Percentiles rank a stretch among this genome's conserved stretches.
Evolutionary conservation across 2,113 vertebrate genomes (phyloP).

Genomic region (Machaerirhynchus nigripectus): DNA sequence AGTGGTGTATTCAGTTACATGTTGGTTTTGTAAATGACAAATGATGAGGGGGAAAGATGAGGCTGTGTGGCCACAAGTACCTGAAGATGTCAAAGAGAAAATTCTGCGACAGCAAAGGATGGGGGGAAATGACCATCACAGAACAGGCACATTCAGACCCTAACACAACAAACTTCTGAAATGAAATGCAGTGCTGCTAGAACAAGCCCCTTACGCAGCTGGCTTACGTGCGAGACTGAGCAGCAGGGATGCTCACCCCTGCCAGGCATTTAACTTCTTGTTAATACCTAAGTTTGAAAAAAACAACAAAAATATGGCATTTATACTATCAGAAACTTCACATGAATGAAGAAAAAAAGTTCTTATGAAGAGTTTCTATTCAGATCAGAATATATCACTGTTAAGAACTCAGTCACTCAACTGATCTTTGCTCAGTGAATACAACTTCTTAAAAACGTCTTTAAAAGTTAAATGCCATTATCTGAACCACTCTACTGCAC

Average conservation of each 20-base stretch:
- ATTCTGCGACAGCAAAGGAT: background rate
- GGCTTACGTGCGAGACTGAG: background rate
- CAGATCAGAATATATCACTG: fast-evolving
- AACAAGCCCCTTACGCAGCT: fast-evolving
- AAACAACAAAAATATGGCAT: fast-evolving
- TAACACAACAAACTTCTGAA: fast-evolving
- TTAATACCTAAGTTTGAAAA: background rate
- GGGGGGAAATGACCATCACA: fast-evolving
- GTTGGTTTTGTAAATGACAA: background rate
- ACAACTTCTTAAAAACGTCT: background rate
- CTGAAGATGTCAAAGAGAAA: background rate
- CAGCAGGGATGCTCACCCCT: background rate
- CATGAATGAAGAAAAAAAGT: background rate
- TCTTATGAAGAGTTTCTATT: background rate
- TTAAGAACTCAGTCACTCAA: background rate
- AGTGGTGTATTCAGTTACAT: background rate
- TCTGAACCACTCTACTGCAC: background rate
- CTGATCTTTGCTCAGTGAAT: background rate
- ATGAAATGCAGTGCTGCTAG: background rate
- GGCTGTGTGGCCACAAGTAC: background rate
- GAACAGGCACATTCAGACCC: background rate
- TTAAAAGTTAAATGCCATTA: background rate
- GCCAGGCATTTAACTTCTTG: background rate
- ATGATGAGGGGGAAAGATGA: background rate
- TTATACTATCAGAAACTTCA: background rate